Base-by-base conservation (phyloP, 92 coral and sea anemone genomes). In the Pocillopora grandis region DNA sequence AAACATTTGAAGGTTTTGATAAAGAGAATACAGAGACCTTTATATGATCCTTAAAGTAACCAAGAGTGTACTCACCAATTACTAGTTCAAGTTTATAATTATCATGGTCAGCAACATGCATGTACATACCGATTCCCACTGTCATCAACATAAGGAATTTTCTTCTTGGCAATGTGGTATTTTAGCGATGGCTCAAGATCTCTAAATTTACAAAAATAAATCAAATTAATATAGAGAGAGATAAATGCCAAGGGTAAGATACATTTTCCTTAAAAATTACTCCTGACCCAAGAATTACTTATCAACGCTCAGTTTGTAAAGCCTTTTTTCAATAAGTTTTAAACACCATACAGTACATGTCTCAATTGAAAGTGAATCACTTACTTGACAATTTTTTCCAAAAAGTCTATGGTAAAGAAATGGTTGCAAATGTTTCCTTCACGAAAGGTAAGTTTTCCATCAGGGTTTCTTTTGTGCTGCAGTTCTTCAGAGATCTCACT, bases 351-450 rank as follows among this genome's bases (percentile, higher is more conserved):
- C 69, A 65, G 21, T 23, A 27, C 31, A 18, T 6, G 10, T 18
- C 13, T 27, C 16, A 67, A 66, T 6, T 21, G 61, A 10, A 16
- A 36, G 14, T 13, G 1, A 59, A 59, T 10, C 3, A 16, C 90
- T 63, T 66, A 97, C 99, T 91, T 92, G 76, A 94, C 95, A 78
- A 97, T 82, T 59, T 85, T 74, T 67, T 97, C 89, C 63, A 97
- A 87, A 76, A 97, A 97, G 75, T 87, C 80, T 33, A 89, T 42
- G 33, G 97, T 87, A 71, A 97, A 97, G 88, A 92, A 97, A 58
- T 97, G 99, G 81, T 92, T 97, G 59, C 92, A 89, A 65, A 97
- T 92, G 85, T 94, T 97, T 62, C 93, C 99, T 67, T 89, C 99
- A 71, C 98, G 90, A 74, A 92, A 97, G 58, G 94, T 90, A 52